A percentile compares a stretch with the other conserved stretches of the same genome.
phyloP scores from a whole-genome alignment of 2,113 vertebrate species.

The Archocentrus centrarchus region DNA sequence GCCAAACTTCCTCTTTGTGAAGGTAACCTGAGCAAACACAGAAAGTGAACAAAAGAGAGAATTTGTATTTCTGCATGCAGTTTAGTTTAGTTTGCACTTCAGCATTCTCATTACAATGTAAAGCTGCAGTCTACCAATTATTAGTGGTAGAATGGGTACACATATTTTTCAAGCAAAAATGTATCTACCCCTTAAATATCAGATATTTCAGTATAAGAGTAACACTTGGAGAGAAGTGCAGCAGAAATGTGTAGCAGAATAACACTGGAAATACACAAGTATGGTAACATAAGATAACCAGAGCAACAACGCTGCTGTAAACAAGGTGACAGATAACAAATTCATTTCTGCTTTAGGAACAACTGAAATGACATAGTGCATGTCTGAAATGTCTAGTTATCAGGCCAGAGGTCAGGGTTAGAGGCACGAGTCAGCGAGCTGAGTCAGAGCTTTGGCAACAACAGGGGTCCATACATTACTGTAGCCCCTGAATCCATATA shows the following conservation, averaged over 20 bases:
- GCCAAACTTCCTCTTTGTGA: constrained; percentile 99
- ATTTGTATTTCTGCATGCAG: neutral
- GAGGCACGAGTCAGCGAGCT: constrained; percentile 66
- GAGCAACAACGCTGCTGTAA: constrained; percentile 31
- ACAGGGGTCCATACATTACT: constrained; percentile 75
- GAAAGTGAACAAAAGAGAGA: neutral
- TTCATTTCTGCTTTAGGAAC: constrained; percentile 37
- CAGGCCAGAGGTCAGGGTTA: constrained; percentile 73
- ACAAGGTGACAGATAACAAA: constrained; percentile 62
- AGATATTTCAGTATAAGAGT: neutral
- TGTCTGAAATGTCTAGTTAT: constrained; percentile 64
- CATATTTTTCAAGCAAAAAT: neutral
- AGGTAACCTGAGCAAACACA: constrained; percentile 89
- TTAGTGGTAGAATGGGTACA: neutral
- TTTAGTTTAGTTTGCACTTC: neutral
- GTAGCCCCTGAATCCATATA: constrained; percentile 76
- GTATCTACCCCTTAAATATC: neutral
- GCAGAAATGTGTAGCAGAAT: neutral
- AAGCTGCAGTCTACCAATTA: neutral
- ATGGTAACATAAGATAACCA: neutral
- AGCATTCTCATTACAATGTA: neutral
- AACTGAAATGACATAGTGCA: constrained; percentile 49
- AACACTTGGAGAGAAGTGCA: neutral
- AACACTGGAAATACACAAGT: neutral
- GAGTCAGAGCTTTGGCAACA: constrained; percentile 79